Evolutionary conservation across 2,113 vertebrate species (phyloP), one percentile per base, ranked within the genome.

Genomic region (Amazona guildingii): DNA sequence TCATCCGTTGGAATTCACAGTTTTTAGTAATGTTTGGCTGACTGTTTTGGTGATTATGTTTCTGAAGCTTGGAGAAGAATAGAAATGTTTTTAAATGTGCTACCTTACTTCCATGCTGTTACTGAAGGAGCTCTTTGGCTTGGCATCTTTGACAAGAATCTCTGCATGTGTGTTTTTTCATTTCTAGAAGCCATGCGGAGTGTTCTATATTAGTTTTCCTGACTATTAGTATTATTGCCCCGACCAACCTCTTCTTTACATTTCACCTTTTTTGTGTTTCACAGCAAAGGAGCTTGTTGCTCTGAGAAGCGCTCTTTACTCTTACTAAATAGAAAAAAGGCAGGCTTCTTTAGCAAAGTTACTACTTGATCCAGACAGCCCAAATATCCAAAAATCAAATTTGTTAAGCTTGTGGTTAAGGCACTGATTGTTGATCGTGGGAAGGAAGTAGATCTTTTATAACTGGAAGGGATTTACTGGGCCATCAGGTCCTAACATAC

Each of bases 31-130:
- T 63, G 20, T 70, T 67, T 13, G 57, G 2, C 37, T 80, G 17
- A 6, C 41, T 81, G 7, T 43, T 83, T 54, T 4, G 4, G 19
- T 70, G 51, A 52, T 57, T 25, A 18, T 55, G 28, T 57, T 75
- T 35, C 24, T 70, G 55, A 44, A 75, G 29, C 49, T 66, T 48
- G 25, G 29, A 55, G 28, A 66, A 68, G 23, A 57, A 64, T 21
- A 48, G 55, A 67, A 57, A 41, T 17, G 35, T 7, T 7, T 27
- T 25, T 1, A 63, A 70, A 57, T 0, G 0, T n/a, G 10, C 31
- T 72, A 27, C 17, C 14, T 13, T 43, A 6, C 21, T 31, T 55
- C 43, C 61, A 77, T 41, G 8, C 29, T 54, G 16, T 55, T 77
- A 37, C 17, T 57, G 64, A 73, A 89, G 37, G 19, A 62, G 11